phyloP scores from a whole-genome alignment of 2,888 invertebrate genomes.

The Metopia argyrocephala region DNA sequence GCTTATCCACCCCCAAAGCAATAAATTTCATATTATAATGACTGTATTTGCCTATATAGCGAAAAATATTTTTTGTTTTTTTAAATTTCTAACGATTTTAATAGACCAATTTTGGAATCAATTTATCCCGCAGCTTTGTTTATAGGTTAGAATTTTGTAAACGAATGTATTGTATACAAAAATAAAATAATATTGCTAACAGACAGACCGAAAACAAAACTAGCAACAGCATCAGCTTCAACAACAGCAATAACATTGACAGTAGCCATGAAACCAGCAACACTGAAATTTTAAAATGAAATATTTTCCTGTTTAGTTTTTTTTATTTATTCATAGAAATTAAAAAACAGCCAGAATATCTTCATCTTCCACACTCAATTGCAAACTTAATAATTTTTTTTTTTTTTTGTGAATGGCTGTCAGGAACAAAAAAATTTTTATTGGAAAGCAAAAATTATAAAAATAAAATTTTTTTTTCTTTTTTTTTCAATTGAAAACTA shows the following conservation, averaged over 20 bases:
- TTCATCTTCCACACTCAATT: too few relatives aligned
- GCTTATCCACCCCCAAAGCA: not conserved
- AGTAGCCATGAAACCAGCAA: not conserved
- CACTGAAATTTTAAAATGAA: not conserved
- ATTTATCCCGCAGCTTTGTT: too few relatives aligned
- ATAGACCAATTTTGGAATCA: too few relatives aligned
- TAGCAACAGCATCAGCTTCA: not conserved
- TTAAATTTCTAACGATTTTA: too few relatives aligned
- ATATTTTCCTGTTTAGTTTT: not conserved
- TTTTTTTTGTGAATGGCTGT: constrained; percentile 20
- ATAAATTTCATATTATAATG: not conserved
- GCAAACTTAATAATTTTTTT: not conserved
- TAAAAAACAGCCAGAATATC: not conserved
- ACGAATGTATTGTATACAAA: not conserved
- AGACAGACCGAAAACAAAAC: not conserved
- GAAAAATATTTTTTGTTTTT: too few relatives aligned
- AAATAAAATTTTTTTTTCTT: too few relatives aligned
- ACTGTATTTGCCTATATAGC: too few relatives aligned
- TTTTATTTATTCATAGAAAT: constrained; percentile 27
- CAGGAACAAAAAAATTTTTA: constrained; percentile 4
- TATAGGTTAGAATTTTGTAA: not conserved
- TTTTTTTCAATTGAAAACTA: constrained; percentile 52
- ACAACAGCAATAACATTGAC: not conserved
- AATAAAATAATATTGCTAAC: constrained; percentile 28
- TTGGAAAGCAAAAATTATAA: not conserved